Conservation (phyloP, 2,113 vertebrate genomes). For the Mormyrus lacerda region DNA sequence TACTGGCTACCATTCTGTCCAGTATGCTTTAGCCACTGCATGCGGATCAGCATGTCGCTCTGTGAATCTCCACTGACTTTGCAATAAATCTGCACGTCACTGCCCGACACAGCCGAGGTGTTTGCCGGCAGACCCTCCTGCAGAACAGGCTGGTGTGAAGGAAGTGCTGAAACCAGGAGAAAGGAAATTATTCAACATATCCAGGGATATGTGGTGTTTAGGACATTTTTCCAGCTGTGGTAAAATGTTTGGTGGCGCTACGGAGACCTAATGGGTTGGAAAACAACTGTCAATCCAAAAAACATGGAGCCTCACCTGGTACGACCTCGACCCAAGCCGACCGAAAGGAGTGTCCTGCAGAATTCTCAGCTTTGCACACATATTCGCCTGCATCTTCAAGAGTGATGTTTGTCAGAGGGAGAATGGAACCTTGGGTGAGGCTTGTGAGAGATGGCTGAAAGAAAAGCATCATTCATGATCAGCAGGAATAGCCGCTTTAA, state of each 20-base stretch:
- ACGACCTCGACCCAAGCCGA: conserved; percentile 86
- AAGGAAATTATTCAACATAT: neutral
- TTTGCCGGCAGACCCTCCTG: neutral
- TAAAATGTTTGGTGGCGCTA: neutral
- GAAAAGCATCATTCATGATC: neutral
- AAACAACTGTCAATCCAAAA: neutral
- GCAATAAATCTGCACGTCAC: neutral
- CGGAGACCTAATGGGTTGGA: neutral
- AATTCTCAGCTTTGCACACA: conserved; percentile 80
- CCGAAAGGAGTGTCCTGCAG: conserved; percentile 71
- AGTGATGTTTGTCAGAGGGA: conserved; percentile 75
- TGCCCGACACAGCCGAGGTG: neutral
- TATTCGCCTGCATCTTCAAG: conserved; percentile 82
- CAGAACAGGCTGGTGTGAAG: neutral
- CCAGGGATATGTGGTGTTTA: neutral
- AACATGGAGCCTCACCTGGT: conserved; percentile 57
- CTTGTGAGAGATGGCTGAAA: conserved; percentile 76
- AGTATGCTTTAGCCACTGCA: neutral
- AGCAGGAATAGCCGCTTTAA: neutral
- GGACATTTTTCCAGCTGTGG: neutral
- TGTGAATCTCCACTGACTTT: neutral
- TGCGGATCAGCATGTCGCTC: neutral
- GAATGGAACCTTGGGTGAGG: conserved; percentile 72
- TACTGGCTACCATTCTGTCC: neutral
- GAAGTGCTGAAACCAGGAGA: neutral